Percentiles rank a stretch among this genome's conserved stretches.
phyloP scores from a whole-genome alignment of 2,888 invertebrate species.

The Byasa hedistus region DNA sequence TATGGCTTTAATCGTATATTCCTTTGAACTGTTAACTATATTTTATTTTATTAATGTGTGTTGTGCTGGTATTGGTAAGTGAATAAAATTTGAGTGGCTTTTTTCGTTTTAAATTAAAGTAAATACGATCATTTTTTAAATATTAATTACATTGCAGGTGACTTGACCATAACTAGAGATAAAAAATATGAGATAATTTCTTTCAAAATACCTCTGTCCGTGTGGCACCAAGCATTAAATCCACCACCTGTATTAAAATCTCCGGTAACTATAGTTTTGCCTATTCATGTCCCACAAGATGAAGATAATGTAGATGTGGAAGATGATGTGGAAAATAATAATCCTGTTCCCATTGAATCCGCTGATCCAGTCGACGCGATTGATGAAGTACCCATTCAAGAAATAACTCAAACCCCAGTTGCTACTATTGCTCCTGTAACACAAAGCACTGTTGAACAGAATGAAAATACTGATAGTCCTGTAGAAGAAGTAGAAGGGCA shows the following conservation, averaged over 20 bases:
- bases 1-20: slow-evolving; percentile 29
- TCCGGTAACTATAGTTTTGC: slow-evolving; percentile 64
- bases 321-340: slow-evolving; percentile 43
- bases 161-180: slow-evolving; percentile 46
- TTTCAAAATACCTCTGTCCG: slow-evolving; percentile 54
- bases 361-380: slow-evolving; percentile 34
- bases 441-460: slow-evolving; percentile 47
- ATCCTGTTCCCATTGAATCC: slow-evolving; percentile 41
- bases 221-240: slow-evolving; percentile 63
- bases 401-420: slow-evolving; percentile 37
- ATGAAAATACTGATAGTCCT: slow-evolving; percentile 40
- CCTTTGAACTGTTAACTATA: slow-evolving; percentile 38
- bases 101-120: slow-evolving; percentile 1
- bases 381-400: slow-evolving; percentile 41
- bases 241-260: slow-evolving; percentile 68
- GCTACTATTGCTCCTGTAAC: slow-evolving; percentile 41
- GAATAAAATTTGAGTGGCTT: background rate
- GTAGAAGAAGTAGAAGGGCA: slow-evolving; percentile 61
- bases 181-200: slow-evolving; percentile 58
- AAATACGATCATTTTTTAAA: slow-evolving; percentile 12
- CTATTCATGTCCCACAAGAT: slow-evolving; percentile 62
- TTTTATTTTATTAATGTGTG: slow-evolving; percentile 36
- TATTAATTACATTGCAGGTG: slow-evolving; percentile 37
- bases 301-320: slow-evolving; percentile 39
- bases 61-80: slow-evolving; percentile 44